Evolutionary conservation across 2,888 invertebrate genomes (phyloP), one percentile per base, ranked within the genome.

Genomic region (Calliopum simillimum): DNA sequence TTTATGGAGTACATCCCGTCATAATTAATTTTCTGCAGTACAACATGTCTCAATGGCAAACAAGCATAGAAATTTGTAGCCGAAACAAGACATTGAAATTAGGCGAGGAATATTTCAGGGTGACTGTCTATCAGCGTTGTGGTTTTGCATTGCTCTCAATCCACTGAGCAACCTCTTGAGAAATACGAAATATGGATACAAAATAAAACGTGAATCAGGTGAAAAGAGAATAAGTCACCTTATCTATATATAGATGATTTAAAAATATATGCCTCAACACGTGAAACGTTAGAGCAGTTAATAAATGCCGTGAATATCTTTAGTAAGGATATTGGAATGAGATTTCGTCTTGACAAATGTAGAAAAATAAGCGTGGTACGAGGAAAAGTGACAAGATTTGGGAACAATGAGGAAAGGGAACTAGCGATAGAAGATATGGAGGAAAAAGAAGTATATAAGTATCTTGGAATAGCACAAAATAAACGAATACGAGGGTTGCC

Each of bases 321-420:
- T 56, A 70, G 68, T 47, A 46, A 23, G n/a, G 70, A 73, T 55
- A 70, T 70, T 2, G 23, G 44, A 5, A 73, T 73, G 70, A 68
- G 33, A 2, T 70, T 68, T 65, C 68, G 72, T 13, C 19, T 73
- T 12, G 65, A 73, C 2, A 73, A 73, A 47, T 73, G 72, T 14
- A 73, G 56, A 19, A 53, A 53, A 19, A 41, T 73, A 16, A n/a
- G 33, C n/a, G 58, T 72, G 6, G 11, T 25, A 11, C 47, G 63
- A 61, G 67, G 72, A 14, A 69, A 59, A 33, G 46, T 72, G 6
- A 44, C 21, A 6, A 59, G 19, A 49, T 49, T 14, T 19, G 25
- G 56, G 53, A 46, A n/a, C 8, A 41, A 44, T 47, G 16, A 44
- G 25, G 33, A 21, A n/a, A n/a, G n/a, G 11, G 16, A 11, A 23